Percentiles rank a stretch among this genome's conserved stretches.
Evolutionary conservation across 2,888 invertebrate species (phyloP).

Genomic region (Ormyrus pomaceus): DNA sequence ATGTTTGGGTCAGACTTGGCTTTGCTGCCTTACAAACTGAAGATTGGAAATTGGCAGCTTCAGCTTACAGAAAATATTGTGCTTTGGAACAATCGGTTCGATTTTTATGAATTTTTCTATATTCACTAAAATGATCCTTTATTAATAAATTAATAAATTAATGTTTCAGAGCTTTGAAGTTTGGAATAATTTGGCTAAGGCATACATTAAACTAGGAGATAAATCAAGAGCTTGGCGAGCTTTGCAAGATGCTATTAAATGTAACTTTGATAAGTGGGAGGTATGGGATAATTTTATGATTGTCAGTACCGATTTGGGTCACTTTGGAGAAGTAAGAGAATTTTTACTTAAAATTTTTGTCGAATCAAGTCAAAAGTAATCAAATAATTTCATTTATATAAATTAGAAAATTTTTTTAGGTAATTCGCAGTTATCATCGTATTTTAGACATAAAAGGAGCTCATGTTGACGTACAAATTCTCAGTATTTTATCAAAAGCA

Average conservation of each 20-base stretch:
- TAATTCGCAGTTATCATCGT: slow-evolving; percentile 89
- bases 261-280: slow-evolving; percentile 96
- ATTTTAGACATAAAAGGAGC: slow-evolving; percentile 90
- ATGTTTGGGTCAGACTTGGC: slow-evolving; percentile 91
- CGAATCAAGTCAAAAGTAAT: not conserved
- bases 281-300: slow-evolving; percentile 96
- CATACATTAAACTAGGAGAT: slow-evolving; percentile 91
- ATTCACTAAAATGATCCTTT: not conserved
- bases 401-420: slow-evolving; percentile 64
- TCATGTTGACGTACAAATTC: slow-evolving; percentile 86
- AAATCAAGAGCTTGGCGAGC: slow-evolving; percentile 90
- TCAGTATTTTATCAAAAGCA: slow-evolving; percentile 84
- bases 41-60: slow-evolving; percentile 89
- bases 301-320: slow-evolving; percentile 90
- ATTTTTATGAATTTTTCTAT: slow-evolving; percentile 18
- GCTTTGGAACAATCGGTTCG: slow-evolving; percentile 85
- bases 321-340: slow-evolving; percentile 84
- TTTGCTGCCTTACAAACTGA: slow-evolving; percentile 88
- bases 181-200: slow-evolving; percentile 98
- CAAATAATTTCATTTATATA: slow-evolving; percentile 4
- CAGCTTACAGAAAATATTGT: slow-evolving; percentile 91
- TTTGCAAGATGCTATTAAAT: slow-evolving; percentile 91
- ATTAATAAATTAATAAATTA: slow-evolving; percentile 56
- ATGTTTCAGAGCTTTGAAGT: slow-evolving; percentile 90
- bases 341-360: not conserved